These are phyloP conservation scores for Trachemys scripta DNA, from an alignment of 2,113 vertebrate genomes.

Conservation along the genomic window DNA sequence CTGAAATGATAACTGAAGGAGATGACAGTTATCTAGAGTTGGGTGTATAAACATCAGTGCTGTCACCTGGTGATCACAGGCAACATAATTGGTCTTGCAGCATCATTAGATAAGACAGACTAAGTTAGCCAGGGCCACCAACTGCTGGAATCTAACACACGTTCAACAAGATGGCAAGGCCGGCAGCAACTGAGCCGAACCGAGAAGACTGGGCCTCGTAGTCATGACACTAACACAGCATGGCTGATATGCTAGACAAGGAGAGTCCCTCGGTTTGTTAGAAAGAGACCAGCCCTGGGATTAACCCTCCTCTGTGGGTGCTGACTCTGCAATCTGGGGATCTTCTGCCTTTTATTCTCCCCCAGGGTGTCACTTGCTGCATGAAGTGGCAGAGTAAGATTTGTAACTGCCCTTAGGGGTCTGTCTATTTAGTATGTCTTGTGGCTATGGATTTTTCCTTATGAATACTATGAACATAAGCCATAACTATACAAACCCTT, in stretches of 20 bases:
- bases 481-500: conserved; percentile 45
- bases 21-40: neutral
- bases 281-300: neutral
- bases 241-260: neutral
- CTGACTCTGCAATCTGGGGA: neutral
- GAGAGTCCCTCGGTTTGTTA: neutral
- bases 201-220: neutral
- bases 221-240: no score
- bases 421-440: conserved; percentile 67
- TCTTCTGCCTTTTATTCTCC: neutral
- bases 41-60: neutral
- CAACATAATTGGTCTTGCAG: neutral
- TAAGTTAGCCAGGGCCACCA: neutral
- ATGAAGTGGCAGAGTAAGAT: conserved; percentile 41
- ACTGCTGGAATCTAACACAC: neutral
- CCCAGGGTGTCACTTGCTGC: neutral
- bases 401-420: conserved; percentile 45
- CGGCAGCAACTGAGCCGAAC: neutral
- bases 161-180: neutral
- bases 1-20: neutral
- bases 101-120: neutral
- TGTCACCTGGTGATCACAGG: neutral
- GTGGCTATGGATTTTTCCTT: conserved; percentile 36
- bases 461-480: conserved; percentile 58
- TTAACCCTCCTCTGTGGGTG: fast-evolving